These are phyloP conservation scores for Charina bottae DNA, from an alignment of 2,113 vertebrate genomes.

Conservation along the genomic window DNA sequence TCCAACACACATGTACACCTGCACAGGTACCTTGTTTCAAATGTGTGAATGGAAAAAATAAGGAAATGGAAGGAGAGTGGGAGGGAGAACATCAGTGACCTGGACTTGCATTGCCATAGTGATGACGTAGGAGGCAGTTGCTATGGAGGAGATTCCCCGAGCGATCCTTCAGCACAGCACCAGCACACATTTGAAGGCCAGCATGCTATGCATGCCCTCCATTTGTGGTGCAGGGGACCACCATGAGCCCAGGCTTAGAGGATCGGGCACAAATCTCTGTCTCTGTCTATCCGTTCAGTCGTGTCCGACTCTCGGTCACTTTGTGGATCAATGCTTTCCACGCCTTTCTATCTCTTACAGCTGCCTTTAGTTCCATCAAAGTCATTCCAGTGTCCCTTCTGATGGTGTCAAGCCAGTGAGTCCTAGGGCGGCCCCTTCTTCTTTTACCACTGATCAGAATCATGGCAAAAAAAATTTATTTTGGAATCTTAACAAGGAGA, in stretches of 20 bases:
- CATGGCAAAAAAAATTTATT: background rate
- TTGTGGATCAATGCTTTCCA: too few species aligned
- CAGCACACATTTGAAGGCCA: constrained; percentile 16
- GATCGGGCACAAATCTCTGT: background rate
- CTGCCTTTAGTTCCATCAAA: too few species aligned
- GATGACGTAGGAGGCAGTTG: constrained; percentile 20
- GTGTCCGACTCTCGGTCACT: too few species aligned
- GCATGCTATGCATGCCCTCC: background rate
- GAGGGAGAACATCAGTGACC: constrained; percentile 4
- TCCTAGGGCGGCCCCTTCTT: too few species aligned
- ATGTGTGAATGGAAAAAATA: background rate
- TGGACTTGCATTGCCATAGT: constrained; percentile 34
- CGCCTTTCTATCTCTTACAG: too few species aligned
- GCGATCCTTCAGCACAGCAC: background rate
- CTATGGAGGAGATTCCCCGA: constrained; percentile 30
- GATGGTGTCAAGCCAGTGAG: too few species aligned
- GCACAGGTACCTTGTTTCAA: background rate
- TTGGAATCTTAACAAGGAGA: background rate
- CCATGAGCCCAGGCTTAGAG: background rate
- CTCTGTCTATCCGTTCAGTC: too few species aligned
- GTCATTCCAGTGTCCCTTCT: too few species aligned
- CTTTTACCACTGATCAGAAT: too few species aligned
- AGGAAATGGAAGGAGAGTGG: background rate
- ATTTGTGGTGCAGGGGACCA: background rate
- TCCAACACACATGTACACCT: background rate